Percentiles rank a stretch among this genome's conserved stretches.
Evolutionary conservation across 2,888 invertebrate species (phyloP).

Genomic region (Zaprionus bogoriensis): DNA sequence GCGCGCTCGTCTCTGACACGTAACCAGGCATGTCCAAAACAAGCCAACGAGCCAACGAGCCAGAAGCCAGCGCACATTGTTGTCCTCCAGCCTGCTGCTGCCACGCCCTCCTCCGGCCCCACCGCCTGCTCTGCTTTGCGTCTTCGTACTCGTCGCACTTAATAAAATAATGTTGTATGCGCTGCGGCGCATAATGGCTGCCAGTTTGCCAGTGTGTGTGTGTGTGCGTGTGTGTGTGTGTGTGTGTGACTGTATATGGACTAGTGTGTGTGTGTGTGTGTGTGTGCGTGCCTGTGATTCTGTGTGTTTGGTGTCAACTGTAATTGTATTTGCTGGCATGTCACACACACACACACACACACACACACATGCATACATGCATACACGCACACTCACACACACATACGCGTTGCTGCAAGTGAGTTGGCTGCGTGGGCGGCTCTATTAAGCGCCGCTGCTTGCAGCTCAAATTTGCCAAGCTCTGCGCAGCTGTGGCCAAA

Average conservation of each 20-base stretch:
- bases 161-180: slow-evolving; percentile 71
- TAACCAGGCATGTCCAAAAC: slow-evolving; percentile 37
- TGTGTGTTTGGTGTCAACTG: slow-evolving; percentile 48
- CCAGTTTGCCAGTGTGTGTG: slow-evolving; percentile 15
- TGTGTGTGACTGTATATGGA: slow-evolving; percentile 2
- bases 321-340: slow-evolving; percentile 52
- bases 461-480: slow-evolving; percentile 62
- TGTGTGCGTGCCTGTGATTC: slow-evolving; percentile 1
- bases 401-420: slow-evolving; percentile 41
- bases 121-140: neutral
- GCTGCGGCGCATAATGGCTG: slow-evolving; percentile 58
- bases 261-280: slow-evolving; percentile 7
- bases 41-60: slow-evolving; percentile 25
- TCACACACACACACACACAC: slow-evolving; percentile 7
- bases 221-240: slow-evolving; percentile 8
- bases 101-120: neutral
- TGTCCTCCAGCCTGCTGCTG: slow-evolving; percentile 15
- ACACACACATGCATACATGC: slow-evolving; percentile 7
- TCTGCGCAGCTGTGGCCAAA: slow-evolving; percentile 55
- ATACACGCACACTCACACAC: slow-evolving; percentile 25
- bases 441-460: slow-evolving; percentile 66
- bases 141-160: slow-evolving; percentile 47
- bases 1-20: slow-evolving; percentile 32
- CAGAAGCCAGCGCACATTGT: slow-evolving; percentile 35
- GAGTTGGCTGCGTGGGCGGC: slow-evolving; percentile 55